Base-by-base conservation (phyloP, 1,140 invertebrate genomes). In the Formica exsecta region DNA sequence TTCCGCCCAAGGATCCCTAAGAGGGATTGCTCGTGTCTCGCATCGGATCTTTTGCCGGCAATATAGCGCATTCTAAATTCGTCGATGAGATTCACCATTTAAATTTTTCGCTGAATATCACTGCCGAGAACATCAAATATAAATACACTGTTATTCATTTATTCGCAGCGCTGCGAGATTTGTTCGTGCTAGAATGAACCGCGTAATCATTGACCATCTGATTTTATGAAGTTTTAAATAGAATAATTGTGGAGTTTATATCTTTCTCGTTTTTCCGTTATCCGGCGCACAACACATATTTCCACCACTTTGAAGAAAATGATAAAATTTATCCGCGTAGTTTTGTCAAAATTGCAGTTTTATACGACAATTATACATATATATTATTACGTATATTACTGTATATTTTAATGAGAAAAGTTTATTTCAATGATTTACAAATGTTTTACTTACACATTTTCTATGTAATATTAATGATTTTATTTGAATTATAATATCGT, bases 21-120 rank as follows among this genome's bases (percentile, higher is more conserved):
- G 32, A 68, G 71, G 57, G 41, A 71, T 86, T 86, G 57, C 77
- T 71, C 77, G 32, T 65, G 48, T 64, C n/a, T 44, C 44, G 73
- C 57, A 29, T 71, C 51, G 29, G 57, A 54, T 13, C 81, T 86
- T 57, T 54, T 62, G 5, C 59, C 44, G 11, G 38, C 73, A 86
- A 73, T 86, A 89, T 74, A 59, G 41, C 61, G 25, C 41, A 81
- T 86, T 80, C n/a, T 77, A 76, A 86, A 71, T 86, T 71, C 59
- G 32, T 16, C 38, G 76, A 74, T 86, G 71, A 51, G 65, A 88
- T 66, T 88, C 64, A 44, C 62, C 76, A 76, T 89, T 88, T 85
- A 88, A 89, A 89, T 88, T 88, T 81, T 4, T 29, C 36, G 19
- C 29, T 4, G n/a, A 36, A 61, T 83, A 48, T 62, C 68, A 44